Evolutionary conservation across 2,888 invertebrate species (phyloP).

Genomic region (Chironomus riparius): DNA sequence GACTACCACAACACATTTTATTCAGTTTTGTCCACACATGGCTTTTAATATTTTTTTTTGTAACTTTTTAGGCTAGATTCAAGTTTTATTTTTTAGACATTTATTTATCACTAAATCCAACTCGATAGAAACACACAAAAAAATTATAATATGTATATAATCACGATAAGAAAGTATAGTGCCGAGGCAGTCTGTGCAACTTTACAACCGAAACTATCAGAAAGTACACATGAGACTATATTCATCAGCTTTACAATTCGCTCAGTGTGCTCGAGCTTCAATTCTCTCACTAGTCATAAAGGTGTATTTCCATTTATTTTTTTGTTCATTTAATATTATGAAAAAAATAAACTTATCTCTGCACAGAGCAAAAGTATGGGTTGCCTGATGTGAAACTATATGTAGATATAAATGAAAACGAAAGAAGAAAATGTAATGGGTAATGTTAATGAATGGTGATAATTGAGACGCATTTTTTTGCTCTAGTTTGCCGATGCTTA

Average conservation of each 20-base stretch:
- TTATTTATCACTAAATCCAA: not conserved
- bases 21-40: not conserved
- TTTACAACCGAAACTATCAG: constrained; percentile 11
- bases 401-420: not conserved
- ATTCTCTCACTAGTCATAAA: constrained; percentile 4
- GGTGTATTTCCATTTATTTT: constrained; percentile 6
- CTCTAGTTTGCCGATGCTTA: too few species aligned
- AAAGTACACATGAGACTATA: constrained; percentile 1
- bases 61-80: not conserved
- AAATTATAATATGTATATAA: not conserved
- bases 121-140: too few species aligned
- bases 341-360: not conserved
- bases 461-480: too few species aligned
- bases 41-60: not conserved
- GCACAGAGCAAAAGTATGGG: not conserved
- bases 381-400: not conserved
- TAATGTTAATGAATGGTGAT: too few species aligned
- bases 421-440: too few species aligned
- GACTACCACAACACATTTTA: not conserved
- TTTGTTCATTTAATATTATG: constrained; percentile 1
- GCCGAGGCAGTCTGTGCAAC: not conserved
- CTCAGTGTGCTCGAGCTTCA: not conserved
- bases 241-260: constrained; percentile 3
- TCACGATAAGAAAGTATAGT: not conserved
- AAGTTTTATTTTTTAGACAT: not conserved